Base-by-base conservation (phyloP, 2,888 invertebrate genomes). In the Meloe dianella region DNA sequence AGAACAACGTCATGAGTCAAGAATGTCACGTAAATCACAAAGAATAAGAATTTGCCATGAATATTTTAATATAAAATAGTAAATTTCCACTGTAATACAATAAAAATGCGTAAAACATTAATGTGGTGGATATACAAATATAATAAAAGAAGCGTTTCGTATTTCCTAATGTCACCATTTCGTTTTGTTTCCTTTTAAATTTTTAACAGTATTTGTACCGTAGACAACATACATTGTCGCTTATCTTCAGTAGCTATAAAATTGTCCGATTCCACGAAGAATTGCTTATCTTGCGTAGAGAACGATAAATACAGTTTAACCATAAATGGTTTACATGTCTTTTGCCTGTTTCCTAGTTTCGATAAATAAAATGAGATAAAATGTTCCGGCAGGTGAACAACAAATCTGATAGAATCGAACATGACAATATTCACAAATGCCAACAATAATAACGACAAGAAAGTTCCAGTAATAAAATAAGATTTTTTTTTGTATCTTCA, bases 351-450 rank as follows among this genome's bases (percentile, higher is more conserved):
- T 17, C 20, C 47, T 20, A 17, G 0, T 20, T 20, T 51, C 12
- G 3, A 61, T 59, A 59, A 56, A 65, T 62, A 58, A 35, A 38
- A 35, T 51, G 20, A 57, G 61, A 58, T 58, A 58, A 65, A 32
- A 38, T 51, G 61, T 65, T 61, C 61, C 60, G 65, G 61, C 59
- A 65, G 65, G 62, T 62, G 59, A 61, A 62, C 65, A 62, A 61
- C 35, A 17, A 22, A n/a, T n/a, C 32, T 35, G 24, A 1, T 27
- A 35, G 38, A 65, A 60, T 51, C 51, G 22, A 62, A 61, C 58
- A n/a, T 29, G 51, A 59, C 56, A 57, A 59, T 61, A 61, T 61
- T 61, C 57, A 57, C 47, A 61, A 61, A 60, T 56, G 14, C 24
- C 27, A 61, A 61, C n/a, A 47, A 47, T n/a, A 24, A 24, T 12